Percentiles rank a stretch among this genome's conserved stretches.
These are phyloP conservation scores for Columba livia DNA, from an alignment of 2,113 vertebrate species.

Conservation along the genomic window DNA sequence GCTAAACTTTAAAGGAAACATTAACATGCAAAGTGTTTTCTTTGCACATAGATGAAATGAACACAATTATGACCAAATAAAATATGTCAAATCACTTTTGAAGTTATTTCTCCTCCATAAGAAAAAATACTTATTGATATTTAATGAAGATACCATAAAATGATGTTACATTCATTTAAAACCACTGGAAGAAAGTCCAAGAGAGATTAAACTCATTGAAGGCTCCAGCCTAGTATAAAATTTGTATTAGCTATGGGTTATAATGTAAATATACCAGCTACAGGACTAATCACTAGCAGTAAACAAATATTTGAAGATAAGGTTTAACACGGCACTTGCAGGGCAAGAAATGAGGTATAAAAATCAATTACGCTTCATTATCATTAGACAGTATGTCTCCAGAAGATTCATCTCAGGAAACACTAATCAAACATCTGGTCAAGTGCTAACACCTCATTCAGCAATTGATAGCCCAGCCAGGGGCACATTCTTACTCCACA, in stretches of 20 bases:
- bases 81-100: neutral
- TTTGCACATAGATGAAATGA: neutral
- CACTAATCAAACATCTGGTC: slow-evolving; percentile 1
- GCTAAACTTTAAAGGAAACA: neutral
- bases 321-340: neutral
- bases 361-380: slow-evolving; percentile 35
- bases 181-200: neutral
- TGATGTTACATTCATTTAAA: neutral
- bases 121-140: neutral
- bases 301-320: slow-evolving; percentile 54
- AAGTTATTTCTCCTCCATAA: neutral
- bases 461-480: neutral
- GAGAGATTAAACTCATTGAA: neutral
- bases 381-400: neutral
- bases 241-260: neutral
- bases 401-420: slow-evolving; percentile 1
- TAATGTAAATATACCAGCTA: neutral
- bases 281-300: slow-evolving; percentile 4
- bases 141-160: neutral
- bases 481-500: neutral
- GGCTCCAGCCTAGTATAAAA: slow-evolving; percentile 1
- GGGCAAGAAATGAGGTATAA: slow-evolving; percentile 36
- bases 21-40: neutral
- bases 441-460: neutral
- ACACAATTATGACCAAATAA: neutral